A percentile compares a stretch with the other conserved stretches of the same genome.
Conservation (phyloP, 2,888 invertebrate genomes). For the Atrina japonica region DNA sequence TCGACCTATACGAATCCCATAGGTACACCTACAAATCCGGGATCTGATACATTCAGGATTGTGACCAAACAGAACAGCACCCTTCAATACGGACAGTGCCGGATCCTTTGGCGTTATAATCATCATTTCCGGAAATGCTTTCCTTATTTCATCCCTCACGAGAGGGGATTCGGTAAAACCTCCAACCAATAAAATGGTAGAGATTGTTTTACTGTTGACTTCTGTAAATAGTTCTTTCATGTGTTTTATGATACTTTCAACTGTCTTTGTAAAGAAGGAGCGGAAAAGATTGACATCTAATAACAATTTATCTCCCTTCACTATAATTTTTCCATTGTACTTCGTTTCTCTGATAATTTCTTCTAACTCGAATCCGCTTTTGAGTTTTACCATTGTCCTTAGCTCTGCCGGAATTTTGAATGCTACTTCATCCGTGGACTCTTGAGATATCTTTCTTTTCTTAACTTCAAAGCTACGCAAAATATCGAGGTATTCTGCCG, state of each 20-base stretch:
- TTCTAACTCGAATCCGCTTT: slow-evolving; percentile 19
- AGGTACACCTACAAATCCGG: slow-evolving; percentile 35
- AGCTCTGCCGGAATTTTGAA: slow-evolving; percentile 27
- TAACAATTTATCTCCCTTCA: slow-evolving; percentile 32
- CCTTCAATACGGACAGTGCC: slow-evolving; percentile 24
- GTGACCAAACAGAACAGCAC: slow-evolving; percentile 33
- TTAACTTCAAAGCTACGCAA: slow-evolving; percentile 28
- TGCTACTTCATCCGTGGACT: slow-evolving; percentile 15
- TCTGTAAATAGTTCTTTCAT: slow-evolving; percentile 28
- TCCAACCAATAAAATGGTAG: slow-evolving; percentile 27
- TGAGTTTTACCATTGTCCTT: slow-evolving; percentile 9
- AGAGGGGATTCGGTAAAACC: slow-evolving; percentile 33
- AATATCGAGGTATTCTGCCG: slow-evolving; percentile 26
- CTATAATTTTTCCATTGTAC: slow-evolving; percentile 19
- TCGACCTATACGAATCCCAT: slow-evolving; percentile 29
- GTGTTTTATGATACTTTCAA: slow-evolving; percentile 22
- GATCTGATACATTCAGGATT: slow-evolving; percentile 31
- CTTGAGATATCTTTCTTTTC: slow-evolving; percentile 28
- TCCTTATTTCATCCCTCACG: slow-evolving; percentile 10
- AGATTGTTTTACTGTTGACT: not conserved
- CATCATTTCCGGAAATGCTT: slow-evolving; percentile 22
- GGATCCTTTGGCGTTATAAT: slow-evolving; percentile 29
- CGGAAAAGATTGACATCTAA: slow-evolving; percentile 20
- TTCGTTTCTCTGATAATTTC: slow-evolving; percentile 19
- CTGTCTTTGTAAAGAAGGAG: slow-evolving; percentile 17